Conservation (phyloP, 2,113 vertebrate genomes). For the Orientallactaga bullata region DNA sequence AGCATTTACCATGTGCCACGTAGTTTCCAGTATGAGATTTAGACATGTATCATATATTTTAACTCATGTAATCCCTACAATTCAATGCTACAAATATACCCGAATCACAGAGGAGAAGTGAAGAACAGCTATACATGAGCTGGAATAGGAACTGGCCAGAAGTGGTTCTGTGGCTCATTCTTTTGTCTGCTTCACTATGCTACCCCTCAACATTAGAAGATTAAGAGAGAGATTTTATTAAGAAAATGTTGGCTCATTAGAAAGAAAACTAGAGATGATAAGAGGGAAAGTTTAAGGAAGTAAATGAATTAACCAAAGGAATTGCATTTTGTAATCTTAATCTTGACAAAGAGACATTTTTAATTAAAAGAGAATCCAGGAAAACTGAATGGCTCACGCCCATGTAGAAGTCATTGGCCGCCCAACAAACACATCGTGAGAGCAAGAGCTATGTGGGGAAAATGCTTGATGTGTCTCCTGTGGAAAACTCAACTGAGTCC, state of each 20-base stretch:
- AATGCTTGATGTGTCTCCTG: background rate
- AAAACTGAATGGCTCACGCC: background rate
- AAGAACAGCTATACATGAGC: background rate
- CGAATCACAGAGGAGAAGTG: background rate
- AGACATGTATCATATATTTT: background rate
- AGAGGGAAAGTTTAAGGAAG: background rate
- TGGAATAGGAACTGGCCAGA: conserved; percentile 2
- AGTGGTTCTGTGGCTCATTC: background rate
- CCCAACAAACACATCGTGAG: background rate
- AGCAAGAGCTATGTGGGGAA: background rate
- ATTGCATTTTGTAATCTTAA: conserved; percentile 29
- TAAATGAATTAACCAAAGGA: conserved; percentile 5
- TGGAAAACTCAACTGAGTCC: background rate
- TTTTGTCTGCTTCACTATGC: background rate
- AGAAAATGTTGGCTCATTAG: background rate
- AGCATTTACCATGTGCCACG: background rate
- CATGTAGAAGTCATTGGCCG: background rate
- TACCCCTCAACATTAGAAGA: background rate
- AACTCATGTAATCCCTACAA: background rate
- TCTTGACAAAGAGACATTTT: conserved; percentile 36
- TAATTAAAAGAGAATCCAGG: conserved; percentile 15
- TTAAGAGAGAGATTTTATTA: background rate
- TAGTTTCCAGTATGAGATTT: background rate
- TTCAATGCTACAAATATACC: background rate
- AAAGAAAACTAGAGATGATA: conserved; percentile 12